A percentile compares a stretch with the other conserved stretches of the same genome.
phyloP scores from a whole-genome alignment of 2,797 vertebrate genomes.

The Cephalopachus bancanus region DNA sequence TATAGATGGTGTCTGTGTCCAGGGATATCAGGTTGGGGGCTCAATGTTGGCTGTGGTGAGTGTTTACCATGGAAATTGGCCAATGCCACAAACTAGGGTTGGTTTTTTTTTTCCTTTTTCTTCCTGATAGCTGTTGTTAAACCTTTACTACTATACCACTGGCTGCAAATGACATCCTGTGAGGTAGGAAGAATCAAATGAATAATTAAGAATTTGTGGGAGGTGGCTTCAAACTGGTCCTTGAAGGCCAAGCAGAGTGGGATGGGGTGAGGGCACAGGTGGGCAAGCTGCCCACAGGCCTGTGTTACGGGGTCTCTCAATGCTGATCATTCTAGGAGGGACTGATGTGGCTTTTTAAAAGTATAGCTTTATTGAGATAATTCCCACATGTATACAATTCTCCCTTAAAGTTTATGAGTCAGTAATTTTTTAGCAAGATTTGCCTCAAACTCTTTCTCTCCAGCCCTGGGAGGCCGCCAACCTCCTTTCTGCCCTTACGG shows the following conservation, averaged over 20 bases:
- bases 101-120: not conserved
- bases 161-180: not conserved
- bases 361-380: not conserved
- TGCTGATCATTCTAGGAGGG: not conserved
- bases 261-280: not conserved
- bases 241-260: not conserved
- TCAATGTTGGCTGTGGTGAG: not conserved
- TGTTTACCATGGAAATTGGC: not conserved
- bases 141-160: not conserved
- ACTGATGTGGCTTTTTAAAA: not conserved
- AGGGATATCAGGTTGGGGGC: not conserved
- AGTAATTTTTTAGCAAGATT: not conserved
- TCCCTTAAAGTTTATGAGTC: not conserved
- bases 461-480: not conserved
- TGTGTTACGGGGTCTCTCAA: not conserved
- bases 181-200: not conserved
- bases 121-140: slow-evolving; percentile 2
- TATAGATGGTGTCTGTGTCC: not conserved
- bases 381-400: not conserved
- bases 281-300: not conserved
- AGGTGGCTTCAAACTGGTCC: not conserved
- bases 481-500: not conserved
- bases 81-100: not conserved
- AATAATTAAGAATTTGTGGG: not conserved
- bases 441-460: not conserved